Base-by-base conservation (phyloP, 2,113 vertebrate species). In the Falco punctatus region DNA sequence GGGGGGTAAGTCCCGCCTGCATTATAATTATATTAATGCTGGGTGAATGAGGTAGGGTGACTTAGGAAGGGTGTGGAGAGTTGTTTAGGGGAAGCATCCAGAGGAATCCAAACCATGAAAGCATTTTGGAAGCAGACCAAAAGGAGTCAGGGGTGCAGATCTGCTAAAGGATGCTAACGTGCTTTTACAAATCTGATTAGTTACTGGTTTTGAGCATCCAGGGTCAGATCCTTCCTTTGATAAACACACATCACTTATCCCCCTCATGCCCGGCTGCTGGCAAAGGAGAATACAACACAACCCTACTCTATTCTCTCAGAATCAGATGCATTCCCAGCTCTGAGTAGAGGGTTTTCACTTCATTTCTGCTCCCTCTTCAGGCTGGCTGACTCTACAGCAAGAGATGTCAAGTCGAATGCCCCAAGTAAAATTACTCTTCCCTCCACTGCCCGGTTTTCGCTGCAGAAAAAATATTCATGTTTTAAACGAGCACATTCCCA, bases 351-450 rank as follows among this genome's bases (percentile, higher is more conserved):
- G n/a, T 4, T 83, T 81, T 72, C 72, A n/a, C 72, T 92, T 86
- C 44, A 3, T 78, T 84, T 40, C 94, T 92, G 95, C 96, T 96
- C 88, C 96, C 96, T 90, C 96, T 97, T 92, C 72, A 93, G 95
- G 95, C 80, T n/a, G 94, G 32, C 48, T 84, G 94, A 49, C 61
- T 79, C 18, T 83, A 93, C 48, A 79, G 94, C 96, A 94, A 49
- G 81, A 46, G 21, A 28, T 20, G 27, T 0, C n/a, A 6, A 28
- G 64, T 7, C 3, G 0, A 54, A 66, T n/a, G 22, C 30, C 16
- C 20, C 0, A 0, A 46, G 44, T 0, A 12, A 6, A 64, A 33
- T 2, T 3, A 32, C 38, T 51, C 38, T 4, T 40, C 72, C 42
- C 58, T 57, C 14, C 30, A 0, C 35, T 6, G 9, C 27, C 16